phyloP scores from a whole-genome alignment of 2,797 vertebrate genomes.

The Rhinichthys osculus region DNA sequence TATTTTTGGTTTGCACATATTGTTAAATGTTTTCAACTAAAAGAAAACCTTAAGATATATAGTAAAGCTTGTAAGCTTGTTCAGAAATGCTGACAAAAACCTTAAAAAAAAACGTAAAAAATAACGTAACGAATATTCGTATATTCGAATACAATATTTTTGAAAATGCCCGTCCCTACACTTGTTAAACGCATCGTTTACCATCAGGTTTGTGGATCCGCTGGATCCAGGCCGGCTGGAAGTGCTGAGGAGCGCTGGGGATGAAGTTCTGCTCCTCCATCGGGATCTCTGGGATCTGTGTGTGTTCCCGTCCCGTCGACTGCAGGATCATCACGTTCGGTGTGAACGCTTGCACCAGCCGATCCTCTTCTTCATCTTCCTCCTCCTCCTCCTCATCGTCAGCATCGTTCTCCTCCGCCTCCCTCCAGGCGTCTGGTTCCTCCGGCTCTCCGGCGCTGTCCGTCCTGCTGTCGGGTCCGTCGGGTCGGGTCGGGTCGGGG shows the following conservation, averaged over 20 bases:
- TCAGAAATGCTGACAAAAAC: too few relatives aligned
- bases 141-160: too few relatives aligned
- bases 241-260: background rate
- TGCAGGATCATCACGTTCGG: slow-evolving; percentile 74
- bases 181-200: background rate
- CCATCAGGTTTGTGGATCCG: background rate
- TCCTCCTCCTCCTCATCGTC: slow-evolving; percentile 67
- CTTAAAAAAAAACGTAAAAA: too few relatives aligned
- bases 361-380: slow-evolving; percentile 6
- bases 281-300: too few relatives aligned
- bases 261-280: background rate
- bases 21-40: too few relatives aligned
- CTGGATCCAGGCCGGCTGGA: background rate
- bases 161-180: too few relatives aligned
- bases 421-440: slow-evolving; percentile 61
- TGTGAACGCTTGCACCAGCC: slow-evolving; percentile 68
- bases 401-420: slow-evolving; percentile 62
- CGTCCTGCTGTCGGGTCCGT: slow-evolving; percentile 30
- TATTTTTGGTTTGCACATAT: too few relatives aligned
- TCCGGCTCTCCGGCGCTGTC: slow-evolving; percentile 53
- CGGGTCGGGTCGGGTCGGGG: background rate
- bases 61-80: too few relatives aligned
- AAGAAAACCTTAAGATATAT: too few relatives aligned
- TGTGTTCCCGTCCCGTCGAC: slow-evolving; percentile 21
- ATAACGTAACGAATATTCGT: too few relatives aligned